Evolutionary conservation across 1,140 invertebrate species (phyloP), one percentile per base, ranked within the genome.

Genomic region (Monomorium pharaonis): DNA sequence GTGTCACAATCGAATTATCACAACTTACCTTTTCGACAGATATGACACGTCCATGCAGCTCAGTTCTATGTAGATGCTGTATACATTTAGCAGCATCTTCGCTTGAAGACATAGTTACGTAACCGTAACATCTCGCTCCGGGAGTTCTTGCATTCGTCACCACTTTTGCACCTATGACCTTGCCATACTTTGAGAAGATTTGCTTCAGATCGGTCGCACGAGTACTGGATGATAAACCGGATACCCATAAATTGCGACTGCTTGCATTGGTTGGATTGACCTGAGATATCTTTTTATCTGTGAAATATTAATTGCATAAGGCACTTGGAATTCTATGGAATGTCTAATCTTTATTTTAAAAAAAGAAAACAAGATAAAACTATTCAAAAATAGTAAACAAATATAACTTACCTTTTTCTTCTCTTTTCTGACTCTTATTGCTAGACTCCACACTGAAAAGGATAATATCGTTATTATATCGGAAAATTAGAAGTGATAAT

Each of bases 111-210:
- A 99, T 99, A 0, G 98, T 99, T 3, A 99, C 98, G 94, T 99
- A 99, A 44, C 98, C 99, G 94, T 99, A 99, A 94, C 98, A 99
- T 72, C 98, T 96, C 24, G 98, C 97, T 27, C 98, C 98, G 2
- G 98, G 98, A 37, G 97, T 98, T 75, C 97, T 96, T 1, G 98
- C 98, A 95, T 99, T 99, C 1, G 98, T 99, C 0, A 99, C 98
- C n/a, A 99, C 98, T 95, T 99, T 99, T 0, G 98, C 98, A 74
- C 98, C 98, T 92, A 98, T 97, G 5, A 99, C 98, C 96, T 99
- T 99, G 89, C 98, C 98, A 96, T 98, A 97, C 93, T 98, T 98
- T 21, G 97, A 98, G 92, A 99, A 98, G 24, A 98, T 96, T 78
- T 97, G 96, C 94, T 99, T 99, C 83, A 99, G 95, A 94, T 99